phyloP scores from a whole-genome alignment of 2,888 invertebrate genomes.

The Alentia gelatinosa region DNA sequence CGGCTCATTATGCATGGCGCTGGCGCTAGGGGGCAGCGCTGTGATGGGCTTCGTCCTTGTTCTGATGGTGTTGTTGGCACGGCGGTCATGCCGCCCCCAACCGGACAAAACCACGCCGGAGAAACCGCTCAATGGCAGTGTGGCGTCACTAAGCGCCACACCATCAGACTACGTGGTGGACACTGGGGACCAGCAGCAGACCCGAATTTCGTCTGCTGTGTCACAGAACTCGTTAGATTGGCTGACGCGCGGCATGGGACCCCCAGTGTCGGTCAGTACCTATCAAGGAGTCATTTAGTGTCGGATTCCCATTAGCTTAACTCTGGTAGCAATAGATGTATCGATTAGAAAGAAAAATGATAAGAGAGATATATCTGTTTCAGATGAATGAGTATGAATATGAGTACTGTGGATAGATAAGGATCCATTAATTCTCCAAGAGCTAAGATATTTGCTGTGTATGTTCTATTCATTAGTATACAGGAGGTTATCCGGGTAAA shows the following conservation, averaged over 20 bases:
- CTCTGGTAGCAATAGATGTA: too few species aligned
- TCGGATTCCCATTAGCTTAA: too few species aligned
- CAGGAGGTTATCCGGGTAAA: too few species aligned
- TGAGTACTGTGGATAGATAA: too few species aligned
- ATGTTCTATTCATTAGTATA: too few species aligned
- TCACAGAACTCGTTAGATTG: conserved; percentile 55
- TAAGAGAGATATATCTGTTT: too few species aligned
- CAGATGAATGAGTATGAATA: too few species aligned
- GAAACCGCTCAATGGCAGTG: conserved; percentile 74
- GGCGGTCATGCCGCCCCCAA: conserved; percentile 59
- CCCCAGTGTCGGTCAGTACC: conserved; percentile 14
- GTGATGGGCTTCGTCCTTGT: background rate
- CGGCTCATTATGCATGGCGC: conserved; percentile 49
- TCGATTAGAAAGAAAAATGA: too few species aligned
- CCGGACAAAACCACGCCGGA: conserved; percentile 67
- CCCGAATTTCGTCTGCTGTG: conserved; percentile 62
- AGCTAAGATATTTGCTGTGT: too few species aligned
- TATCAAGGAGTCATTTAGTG: too few species aligned
- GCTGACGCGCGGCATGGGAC: background rate
- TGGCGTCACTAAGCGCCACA: conserved; percentile 76
- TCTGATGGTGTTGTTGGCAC: conserved; percentile 43
- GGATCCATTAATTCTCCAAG: too few species aligned
- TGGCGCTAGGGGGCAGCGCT: conserved; percentile 22
- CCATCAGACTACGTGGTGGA: conserved; percentile 79
- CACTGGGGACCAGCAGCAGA: conserved; percentile 62